Evolutionary conservation across 2,113 vertebrate genomes (phyloP).

Genomic region (Plectropomus leopardus): DNA sequence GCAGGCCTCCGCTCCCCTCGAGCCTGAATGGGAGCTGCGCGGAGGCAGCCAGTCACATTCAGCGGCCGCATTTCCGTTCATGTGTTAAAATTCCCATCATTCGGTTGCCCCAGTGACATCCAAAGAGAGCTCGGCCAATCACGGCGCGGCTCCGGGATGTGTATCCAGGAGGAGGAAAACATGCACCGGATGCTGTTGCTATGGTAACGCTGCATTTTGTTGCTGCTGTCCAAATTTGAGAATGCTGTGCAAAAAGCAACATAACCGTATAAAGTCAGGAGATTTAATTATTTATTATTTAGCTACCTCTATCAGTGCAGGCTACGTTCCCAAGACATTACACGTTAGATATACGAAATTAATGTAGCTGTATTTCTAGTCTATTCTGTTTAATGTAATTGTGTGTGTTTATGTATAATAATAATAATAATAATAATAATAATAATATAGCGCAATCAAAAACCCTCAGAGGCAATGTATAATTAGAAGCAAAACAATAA

Average conservation of each 20-base stretch:
- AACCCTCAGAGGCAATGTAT: too few species aligned
- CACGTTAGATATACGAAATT: background rate
- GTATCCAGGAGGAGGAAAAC: constrained; percentile 73
- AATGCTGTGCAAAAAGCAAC: constrained; percentile 6
- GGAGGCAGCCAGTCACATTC: constrained; percentile 60
- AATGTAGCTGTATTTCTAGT: background rate
- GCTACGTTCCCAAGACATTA: background rate
- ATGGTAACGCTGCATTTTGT: constrained; percentile 81
- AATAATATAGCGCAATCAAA: too few species aligned
- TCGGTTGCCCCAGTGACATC: constrained; percentile 80
- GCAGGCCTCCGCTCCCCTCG: constrained; percentile 17
- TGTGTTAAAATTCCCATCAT: constrained; percentile 77
- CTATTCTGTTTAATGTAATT: background rate
- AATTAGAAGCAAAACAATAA: too few species aligned
- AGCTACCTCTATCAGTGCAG: constrained; percentile 5
- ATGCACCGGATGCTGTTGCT: constrained; percentile 84
- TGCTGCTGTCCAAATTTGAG: constrained; percentile 35
- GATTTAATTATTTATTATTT: constrained; percentile 14
- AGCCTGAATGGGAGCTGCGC: constrained; percentile 53
- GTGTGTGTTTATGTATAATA: too few species aligned
- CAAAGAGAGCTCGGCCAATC: constrained; percentile 71
- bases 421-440: too few species aligned
- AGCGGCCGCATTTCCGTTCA: constrained; percentile 75
- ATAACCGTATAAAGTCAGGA: background rate
- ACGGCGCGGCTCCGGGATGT: constrained; percentile 53